Evolutionary conservation across 1,140 invertebrate genomes (phyloP).

Genomic region (Philaenus spumarius): DNA sequence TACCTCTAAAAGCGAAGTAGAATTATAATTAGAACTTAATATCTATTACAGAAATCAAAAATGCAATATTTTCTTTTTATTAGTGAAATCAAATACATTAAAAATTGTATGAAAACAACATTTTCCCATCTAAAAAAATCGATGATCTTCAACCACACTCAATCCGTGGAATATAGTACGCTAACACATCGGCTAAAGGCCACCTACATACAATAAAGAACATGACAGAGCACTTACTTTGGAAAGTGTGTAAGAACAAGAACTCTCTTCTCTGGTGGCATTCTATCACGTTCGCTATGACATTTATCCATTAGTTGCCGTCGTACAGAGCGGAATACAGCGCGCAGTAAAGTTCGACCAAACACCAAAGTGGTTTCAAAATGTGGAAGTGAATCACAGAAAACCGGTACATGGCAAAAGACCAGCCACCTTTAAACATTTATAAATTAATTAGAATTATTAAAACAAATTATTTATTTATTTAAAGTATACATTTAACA

Average conservation of each 20-base stretch:
- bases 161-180: no score
- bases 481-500: neutral
- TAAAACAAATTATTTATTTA: neutral
- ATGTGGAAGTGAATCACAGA: constrained; percentile 87
- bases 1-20: no score
- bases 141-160: no score
- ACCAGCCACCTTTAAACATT: constrained; percentile 82
- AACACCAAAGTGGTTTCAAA: constrained; percentile 88
- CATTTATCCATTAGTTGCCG: constrained; percentile 87
- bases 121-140: no score
- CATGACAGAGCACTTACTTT: constrained; percentile 44
- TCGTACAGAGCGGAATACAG: constrained; percentile 84
- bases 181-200: no score
- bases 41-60: no score
- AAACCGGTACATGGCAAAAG: constrained; percentile 90
- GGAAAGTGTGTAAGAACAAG: constrained; percentile 58
- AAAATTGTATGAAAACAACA: no score
- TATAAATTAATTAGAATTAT: no score
- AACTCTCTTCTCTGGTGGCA: constrained; percentile 77
- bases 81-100: no score
- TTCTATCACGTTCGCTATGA: constrained; percentile 76
- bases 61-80: no score
- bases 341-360: constrained; percentile 74
- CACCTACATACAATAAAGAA: no score
- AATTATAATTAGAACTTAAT: no score